These are phyloP conservation scores for Spermophilus dauricus DNA, from an alignment of 2,113 vertebrate species.

Conservation along the genomic window DNA sequence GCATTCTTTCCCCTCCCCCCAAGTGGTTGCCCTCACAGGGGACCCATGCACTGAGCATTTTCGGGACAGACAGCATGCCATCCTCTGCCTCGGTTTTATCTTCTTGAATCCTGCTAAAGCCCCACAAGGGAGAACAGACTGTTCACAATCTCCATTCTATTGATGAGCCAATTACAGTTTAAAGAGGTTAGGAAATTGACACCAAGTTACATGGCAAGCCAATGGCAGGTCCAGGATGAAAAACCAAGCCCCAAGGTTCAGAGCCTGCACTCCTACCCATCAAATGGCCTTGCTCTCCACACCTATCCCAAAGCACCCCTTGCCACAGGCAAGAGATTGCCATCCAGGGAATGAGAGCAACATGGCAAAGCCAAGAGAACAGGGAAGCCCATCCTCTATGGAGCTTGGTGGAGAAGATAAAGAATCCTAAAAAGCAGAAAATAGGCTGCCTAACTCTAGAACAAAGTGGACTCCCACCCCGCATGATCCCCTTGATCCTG, in stretches of 20 bases:
- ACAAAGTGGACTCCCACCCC: neutral
- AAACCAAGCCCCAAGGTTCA: neutral
- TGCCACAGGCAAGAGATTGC: neutral
- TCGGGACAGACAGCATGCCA: fast-evolving
- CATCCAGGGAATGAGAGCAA: neutral
- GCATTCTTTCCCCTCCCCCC: neutral
- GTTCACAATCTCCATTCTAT: neutral
- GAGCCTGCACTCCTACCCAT: neutral
- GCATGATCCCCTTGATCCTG: neutral
- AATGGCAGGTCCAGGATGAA: neutral
- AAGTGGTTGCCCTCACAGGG: neutral
- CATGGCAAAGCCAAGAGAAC: fast-evolving
- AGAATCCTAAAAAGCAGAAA: neutral
- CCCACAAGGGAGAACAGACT: neutral
- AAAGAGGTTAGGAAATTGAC: neutral
- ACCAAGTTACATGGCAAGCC: neutral
- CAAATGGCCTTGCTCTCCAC: neutral
- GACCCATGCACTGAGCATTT: neutral
- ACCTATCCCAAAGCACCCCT: neutral
- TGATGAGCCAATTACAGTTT: neutral
- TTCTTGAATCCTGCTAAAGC: neutral
- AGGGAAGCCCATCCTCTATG: neutral
- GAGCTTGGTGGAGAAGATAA: neutral
- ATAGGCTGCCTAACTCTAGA: neutral
- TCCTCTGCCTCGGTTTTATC: neutral